phyloP scores from a whole-genome alignment of 1,140 invertebrate genomes.

The Charaxes varanes region DNA sequence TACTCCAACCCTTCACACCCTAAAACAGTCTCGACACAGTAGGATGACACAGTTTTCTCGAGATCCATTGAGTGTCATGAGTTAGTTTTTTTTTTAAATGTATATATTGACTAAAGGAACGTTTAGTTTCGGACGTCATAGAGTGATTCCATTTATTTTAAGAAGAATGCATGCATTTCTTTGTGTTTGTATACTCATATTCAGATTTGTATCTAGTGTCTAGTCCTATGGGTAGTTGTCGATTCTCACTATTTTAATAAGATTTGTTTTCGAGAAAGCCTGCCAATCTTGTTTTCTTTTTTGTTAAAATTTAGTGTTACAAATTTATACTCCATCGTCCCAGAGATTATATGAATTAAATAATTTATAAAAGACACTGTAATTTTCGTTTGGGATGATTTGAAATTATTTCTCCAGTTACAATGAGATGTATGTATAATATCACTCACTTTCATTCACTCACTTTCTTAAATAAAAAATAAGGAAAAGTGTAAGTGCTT shows the following conservation, averaged over 20 bases:
- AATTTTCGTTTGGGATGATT: too few relatives aligned
- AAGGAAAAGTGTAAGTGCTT: too few relatives aligned
- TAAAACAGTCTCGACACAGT: too few relatives aligned
- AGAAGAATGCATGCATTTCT: slow-evolving; percentile 72
- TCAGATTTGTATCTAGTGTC: slow-evolving; percentile 60
- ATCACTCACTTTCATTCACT: too few relatives aligned
- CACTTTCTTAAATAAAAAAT: too few relatives aligned
- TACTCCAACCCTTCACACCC: too few relatives aligned
- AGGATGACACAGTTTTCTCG: slow-evolving; percentile 20
- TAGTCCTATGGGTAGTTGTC: slow-evolving; percentile 64
- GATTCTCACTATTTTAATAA: slow-evolving; percentile 61
- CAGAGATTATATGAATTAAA: too few relatives aligned
- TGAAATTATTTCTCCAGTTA: too few relatives aligned
- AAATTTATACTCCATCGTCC: too few relatives aligned
- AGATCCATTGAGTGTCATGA: slow-evolving; percentile 20
- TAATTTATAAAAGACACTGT: too few relatives aligned
- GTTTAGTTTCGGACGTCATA: slow-evolving; percentile 50
- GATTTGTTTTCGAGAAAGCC: slow-evolving; percentile 49
- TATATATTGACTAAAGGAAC: slow-evolving; percentile 51
- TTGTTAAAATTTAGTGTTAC: slow-evolving; percentile 12
- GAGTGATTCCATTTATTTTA: slow-evolving; percentile 73
- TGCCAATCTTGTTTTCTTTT: slow-evolving; percentile 30
- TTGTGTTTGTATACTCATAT: slow-evolving; percentile 67
- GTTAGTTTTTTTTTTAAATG: slow-evolving; percentile 39
- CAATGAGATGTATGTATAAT: too few relatives aligned